A percentile compares a stretch with the other conserved stretches of the same genome.
These are phyloP conservation scores for Drosophila robusta DNA, from an alignment of 2,888 invertebrate genomes.

Conservation along the genomic window DNA sequence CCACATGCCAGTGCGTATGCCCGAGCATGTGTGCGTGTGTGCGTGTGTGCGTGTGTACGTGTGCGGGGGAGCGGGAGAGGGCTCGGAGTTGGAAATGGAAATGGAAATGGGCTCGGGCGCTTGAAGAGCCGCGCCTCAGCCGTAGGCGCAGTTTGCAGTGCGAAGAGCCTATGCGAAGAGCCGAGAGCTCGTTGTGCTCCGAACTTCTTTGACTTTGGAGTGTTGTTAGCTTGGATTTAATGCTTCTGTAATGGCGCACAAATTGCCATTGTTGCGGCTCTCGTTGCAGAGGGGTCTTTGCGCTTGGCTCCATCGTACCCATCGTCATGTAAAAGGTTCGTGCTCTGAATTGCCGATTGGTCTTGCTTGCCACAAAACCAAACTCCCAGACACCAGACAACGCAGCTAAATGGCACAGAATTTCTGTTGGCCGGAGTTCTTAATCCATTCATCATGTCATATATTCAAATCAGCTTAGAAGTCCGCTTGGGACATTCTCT, in stretches of 20 bases:
- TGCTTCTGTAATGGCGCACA: conserved; percentile 75
- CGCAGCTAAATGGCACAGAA: conserved; percentile 55
- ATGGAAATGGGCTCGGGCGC: conserved; percentile 58
- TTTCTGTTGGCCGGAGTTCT: conserved; percentile 4
- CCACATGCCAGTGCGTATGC: conserved; percentile 73
- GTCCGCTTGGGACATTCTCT: no score
- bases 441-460: no score
- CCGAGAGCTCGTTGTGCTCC: conserved; percentile 1
- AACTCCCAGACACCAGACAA: conserved; percentile 14
- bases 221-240: conserved; percentile 65
- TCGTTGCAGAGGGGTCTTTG: conserved; percentile 53
- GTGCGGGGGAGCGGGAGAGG: background rate
- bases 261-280: conserved; percentile 64
- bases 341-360: conserved; percentile 59
- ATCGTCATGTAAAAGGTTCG: conserved; percentile 59
- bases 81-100: conserved; percentile 48
- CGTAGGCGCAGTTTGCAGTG: conserved; percentile 59
- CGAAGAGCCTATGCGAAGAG: conserved; percentile 45
- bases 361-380: no score
- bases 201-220: conserved; percentile 28
- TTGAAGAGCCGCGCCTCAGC: conserved; percentile 64
- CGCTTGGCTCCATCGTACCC: conserved; percentile 42
- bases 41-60: background rate
- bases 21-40: conserved; percentile 1
- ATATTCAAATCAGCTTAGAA: no score